Evolutionary conservation across 2,888 invertebrate species (phyloP).

Genomic region (Ormyrus labotus): DNA sequence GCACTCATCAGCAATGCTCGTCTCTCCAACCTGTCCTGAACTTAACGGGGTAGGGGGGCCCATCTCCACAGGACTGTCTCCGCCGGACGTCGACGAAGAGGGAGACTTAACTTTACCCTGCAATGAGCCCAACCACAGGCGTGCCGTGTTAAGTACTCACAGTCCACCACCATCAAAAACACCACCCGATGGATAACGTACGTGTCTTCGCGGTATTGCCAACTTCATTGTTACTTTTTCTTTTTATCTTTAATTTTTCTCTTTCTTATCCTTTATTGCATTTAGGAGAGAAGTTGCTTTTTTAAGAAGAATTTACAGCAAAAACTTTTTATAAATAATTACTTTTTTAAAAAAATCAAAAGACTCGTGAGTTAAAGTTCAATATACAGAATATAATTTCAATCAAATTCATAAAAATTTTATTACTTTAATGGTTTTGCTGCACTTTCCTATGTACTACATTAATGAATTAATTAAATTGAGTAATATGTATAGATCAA

Average conservation of each 20-base stretch:
- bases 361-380: no score
- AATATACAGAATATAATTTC: background rate
- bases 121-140: conserved; percentile 73
- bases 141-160: conserved; percentile 73
- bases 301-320: no score
- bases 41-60: conserved; percentile 71
- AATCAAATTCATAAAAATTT: no score
- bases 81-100: conserved; percentile 74
- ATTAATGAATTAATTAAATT: background rate
- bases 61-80: conserved; percentile 74
- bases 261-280: background rate
- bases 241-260: background rate
- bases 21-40: conserved; percentile 70
- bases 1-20: conserved; percentile 54
- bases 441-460: no score
- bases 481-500: background rate
- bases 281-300: no score
- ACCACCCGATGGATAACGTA: conserved; percentile 18
- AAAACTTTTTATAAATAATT: no score
- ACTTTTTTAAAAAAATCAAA: no score
- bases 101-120: conserved; percentile 76
- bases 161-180: conserved; percentile 65
- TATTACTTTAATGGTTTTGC: no score
- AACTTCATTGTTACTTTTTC: conserved; percentile 48
- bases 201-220: conserved; percentile 41